Evolutionary conservation across 2,113 vertebrate species (phyloP).

Genomic region (Picathartes gymnocephalus): DNA sequence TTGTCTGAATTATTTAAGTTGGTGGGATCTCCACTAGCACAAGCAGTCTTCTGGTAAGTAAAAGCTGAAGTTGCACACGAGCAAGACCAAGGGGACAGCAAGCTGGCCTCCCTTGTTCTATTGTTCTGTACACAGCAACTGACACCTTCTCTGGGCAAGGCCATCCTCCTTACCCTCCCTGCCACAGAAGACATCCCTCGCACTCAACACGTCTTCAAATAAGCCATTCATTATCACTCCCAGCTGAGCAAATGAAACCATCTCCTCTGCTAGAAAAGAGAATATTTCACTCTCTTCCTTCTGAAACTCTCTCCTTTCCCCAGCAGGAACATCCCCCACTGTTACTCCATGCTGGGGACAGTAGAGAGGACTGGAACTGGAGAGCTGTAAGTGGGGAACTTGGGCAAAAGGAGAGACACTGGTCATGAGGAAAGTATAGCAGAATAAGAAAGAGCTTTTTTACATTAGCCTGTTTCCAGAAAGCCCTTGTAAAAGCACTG

Average conservation of each 20-base stretch:
- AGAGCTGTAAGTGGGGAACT: neutral
- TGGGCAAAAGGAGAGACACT: neutral
- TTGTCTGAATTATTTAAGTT: neutral
- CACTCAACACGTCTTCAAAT: rapidly evolving
- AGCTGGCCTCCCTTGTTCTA: neutral
- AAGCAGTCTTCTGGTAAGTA: neutral
- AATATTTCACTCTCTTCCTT: neutral
- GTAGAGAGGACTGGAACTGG: neutral
- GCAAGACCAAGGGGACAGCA: neutral
- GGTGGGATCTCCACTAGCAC: rapidly evolving
- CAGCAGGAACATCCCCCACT: neutral
- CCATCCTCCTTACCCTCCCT: neutral
- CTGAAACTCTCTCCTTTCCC: neutral
- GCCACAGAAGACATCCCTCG: neutral
- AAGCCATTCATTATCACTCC: neutral
- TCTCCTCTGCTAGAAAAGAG: neutral
- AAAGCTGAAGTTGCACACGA: neutral
- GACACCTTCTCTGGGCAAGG: neutral
- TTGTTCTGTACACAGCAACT: neutral
- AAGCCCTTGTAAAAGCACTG: neutral
- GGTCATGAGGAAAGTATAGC: neutral
- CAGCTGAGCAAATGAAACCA: neutral
- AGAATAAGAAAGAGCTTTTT: neutral
- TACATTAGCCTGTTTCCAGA: neutral
- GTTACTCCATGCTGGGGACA: neutral